Base-by-base conservation (phyloP, 2,113 vertebrate species). In the Struthidea cinerea region DNA sequence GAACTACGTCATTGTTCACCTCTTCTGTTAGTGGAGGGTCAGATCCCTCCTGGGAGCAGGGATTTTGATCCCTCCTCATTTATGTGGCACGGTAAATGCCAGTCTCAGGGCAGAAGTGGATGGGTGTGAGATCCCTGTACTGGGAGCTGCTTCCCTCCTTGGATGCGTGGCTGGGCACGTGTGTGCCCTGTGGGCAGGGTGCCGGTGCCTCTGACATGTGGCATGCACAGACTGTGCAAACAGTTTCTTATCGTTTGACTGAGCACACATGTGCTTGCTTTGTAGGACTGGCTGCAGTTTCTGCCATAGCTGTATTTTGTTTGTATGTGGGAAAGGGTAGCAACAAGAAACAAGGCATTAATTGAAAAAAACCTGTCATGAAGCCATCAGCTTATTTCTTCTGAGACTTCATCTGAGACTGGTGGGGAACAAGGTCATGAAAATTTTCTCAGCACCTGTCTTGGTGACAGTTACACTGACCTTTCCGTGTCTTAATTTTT, bases 131-230 rank as follows among this genome's bases (percentile, higher is more conserved):
- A 11, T 57, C 50, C 16, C 28, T 2, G 2, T 33, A 8, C 24
- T 0, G 0, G 65, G 75, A 71, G 13, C 53, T 0, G 0, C 35
- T 33, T 59, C 32, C 21, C 21, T 42, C 12, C 28, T 8, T 12
- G 42, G 28, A 9, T n/a, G 9, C 1, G 0, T 16, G 67, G 47
- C 41, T 59, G 56, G 74, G 27, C 56, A 8, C 2, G 24, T 19
- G 6, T 10, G 33, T 53, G 32, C 27, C 26, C 73, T 20, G 42
- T 20, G 89, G 15, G 33, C 32, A 52, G 65, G 35, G 10, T 33
- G 26, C 52, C 0, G 0, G 3, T 64, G 74, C 44, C 65, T 56
- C 56, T 42, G 60, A 27, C 52, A 3, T 13, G 61, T 7, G 65
- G 24, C 0, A 0, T 35, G 39, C 42, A 12, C 52, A 42, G 60